Base-by-base conservation (phyloP, 1,140 invertebrate genomes). In the Hesperophylax magnus region DNA sequence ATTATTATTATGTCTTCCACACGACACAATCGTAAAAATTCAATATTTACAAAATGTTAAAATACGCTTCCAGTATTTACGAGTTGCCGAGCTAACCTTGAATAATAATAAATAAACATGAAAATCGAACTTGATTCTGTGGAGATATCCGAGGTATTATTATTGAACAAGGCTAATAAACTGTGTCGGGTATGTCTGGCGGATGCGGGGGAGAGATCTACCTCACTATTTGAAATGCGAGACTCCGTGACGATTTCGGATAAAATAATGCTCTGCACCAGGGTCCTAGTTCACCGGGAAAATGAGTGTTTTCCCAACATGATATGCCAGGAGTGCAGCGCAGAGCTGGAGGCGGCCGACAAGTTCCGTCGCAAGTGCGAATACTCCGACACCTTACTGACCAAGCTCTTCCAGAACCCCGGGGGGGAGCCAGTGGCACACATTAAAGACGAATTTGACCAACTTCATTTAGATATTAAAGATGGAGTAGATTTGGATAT, bases 131-230 rank as follows among this genome's bases (percentile, higher is more conserved):
- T 47, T 1, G 39, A 47, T 47, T 47, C 39, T 47, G 20, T 72
- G 8, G 47, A 72, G 11, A 15, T 72, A 54, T 53, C 47, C 52
- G 47, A 72, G 39, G 39, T 47, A 24, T 14, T 72, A 14, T 53
- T 72, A 15, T 52, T 53, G 39, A 72, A 24, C 20, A 72, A 72
- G 27, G 18, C 69, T 52, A 22, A 72, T 52, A 72, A 72, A 34
- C 34, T 76, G 56, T 76, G 74, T 60, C 74, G 74, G 34, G 31
- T 76, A 60, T 76, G 74, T 47, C 27, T 76, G 27, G 39, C 74
- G n/a, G 74, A 60, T 17, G 58, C 24, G 17, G 74, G 27, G 8
- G 74, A 76, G 54, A 52, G 27, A 7, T 60, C 74, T 27, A 31
- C 39, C 3, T 76, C 15, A 1, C 24, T 76, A 0, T 76, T 76